phyloP scores from a whole-genome alignment of 2,797 vertebrate species.

The Gobionotothen gibberifrons region DNA sequence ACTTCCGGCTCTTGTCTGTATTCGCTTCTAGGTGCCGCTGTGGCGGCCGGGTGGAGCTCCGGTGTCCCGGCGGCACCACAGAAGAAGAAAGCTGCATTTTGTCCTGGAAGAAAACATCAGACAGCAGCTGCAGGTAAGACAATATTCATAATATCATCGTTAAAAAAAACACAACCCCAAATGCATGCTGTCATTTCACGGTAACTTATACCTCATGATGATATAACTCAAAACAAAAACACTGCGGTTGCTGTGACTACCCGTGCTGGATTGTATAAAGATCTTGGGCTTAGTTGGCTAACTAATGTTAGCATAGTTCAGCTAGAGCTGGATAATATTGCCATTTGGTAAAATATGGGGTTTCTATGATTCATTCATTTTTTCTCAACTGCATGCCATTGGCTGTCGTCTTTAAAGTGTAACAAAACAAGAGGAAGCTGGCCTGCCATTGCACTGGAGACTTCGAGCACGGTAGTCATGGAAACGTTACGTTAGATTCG shows the following conservation, averaged over 20 bases:
- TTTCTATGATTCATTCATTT: neutral
- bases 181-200: fast-evolving
- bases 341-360: neutral
- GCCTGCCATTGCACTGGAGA: slow-evolving; percentile 1
- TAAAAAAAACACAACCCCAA: neutral
- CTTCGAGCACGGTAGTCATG: slow-evolving; percentile 51
- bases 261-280: neutral
- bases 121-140: slow-evolving; percentile 44
- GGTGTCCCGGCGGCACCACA: slow-evolving; percentile 24
- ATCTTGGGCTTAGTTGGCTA: slow-evolving; percentile 52
- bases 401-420: neutral
- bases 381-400: neutral
- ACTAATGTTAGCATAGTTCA: slow-evolving; percentile 54
- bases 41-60: neutral
- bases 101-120: slow-evolving; percentile 37
- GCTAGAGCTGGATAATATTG: neutral
- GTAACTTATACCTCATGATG: neutral
- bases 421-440: neutral
- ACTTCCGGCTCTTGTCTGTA: slow-evolving; percentile 47
- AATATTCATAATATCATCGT: neutral
- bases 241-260: neutral
- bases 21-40: slow-evolving; percentile 51
- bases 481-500: slow-evolving; percentile 27
- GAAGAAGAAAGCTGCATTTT: slow-evolving; percentile 49
- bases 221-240: too few relatives aligned